Evolutionary conservation across 1,140 invertebrate genomes (phyloP).

Genomic region (Philopotamus ludificatus): DNA sequence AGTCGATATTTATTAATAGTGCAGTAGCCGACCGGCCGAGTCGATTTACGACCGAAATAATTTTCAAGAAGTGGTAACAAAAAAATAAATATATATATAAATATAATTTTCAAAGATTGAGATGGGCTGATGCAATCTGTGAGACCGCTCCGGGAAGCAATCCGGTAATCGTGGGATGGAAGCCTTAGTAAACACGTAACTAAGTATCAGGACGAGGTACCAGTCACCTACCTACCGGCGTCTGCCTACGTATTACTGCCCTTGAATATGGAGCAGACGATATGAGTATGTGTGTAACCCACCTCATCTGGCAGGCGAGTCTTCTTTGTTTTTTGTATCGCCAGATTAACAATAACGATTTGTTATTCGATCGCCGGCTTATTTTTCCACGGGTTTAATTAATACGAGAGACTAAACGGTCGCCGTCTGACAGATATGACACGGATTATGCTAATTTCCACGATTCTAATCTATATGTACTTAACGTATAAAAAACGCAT

Average conservation of each 20-base stretch:
- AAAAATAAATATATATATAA: no score
- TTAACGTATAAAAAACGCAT: background rate
- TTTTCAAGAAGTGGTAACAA: no score
- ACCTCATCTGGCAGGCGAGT: background rate
- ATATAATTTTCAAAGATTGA: constrained; percentile 15
- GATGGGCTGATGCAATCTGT: constrained; percentile 19
- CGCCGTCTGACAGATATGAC: background rate
- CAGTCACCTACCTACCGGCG: constrained; percentile 16
- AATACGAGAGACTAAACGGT: background rate
- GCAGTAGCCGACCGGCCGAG: no score
- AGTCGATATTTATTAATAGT: no score
- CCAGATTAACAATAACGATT: background rate
- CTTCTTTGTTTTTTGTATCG: constrained; percentile 3
- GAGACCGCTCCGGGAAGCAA: constrained; percentile 31
- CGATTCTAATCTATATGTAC: background rate
- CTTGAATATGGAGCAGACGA: constrained; percentile 23
- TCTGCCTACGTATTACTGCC: constrained; percentile 15
- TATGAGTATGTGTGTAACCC: background rate
- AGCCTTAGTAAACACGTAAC: constrained; percentile 35
- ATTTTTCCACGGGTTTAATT: background rate
- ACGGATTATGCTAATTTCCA: background rate
- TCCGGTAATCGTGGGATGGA: constrained; percentile 37
- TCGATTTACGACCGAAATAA: no score
- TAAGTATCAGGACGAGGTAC: constrained; percentile 28
- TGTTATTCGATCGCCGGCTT: background rate